A percentile compares a stretch with the other conserved stretches of the same genome.
phyloP scores from a whole-genome alignment of 1,140 invertebrate genomes.

The Hyphantria cunea region DNA sequence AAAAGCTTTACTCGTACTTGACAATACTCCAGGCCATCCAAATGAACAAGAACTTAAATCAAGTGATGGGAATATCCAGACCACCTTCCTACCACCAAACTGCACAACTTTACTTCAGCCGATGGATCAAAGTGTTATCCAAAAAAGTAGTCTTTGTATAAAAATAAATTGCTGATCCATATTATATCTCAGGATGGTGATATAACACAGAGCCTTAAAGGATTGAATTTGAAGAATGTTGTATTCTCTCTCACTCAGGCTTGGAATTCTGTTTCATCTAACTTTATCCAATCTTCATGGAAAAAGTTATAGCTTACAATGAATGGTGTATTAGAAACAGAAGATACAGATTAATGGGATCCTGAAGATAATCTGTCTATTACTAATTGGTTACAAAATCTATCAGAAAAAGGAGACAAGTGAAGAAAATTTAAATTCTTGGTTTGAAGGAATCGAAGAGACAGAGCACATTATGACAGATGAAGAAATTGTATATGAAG shows the following conservation, averaged over 20 bases:
- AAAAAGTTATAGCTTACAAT: no score
- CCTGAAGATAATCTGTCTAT: no score
- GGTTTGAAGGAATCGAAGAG: slow-evolving; percentile 40
- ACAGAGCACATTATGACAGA: slow-evolving; percentile 37
- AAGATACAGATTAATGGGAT: no score
- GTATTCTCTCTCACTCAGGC: slow-evolving; percentile 50
- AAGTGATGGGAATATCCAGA: slow-evolving; percentile 52
- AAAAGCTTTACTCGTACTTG: slow-evolving; percentile 44
- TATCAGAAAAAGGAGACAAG: no score
- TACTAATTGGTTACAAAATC: no score
- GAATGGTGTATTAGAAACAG: no score
- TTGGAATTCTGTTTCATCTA: no score
- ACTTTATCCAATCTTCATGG: no score
- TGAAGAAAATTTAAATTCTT: slow-evolving; percentile 42
- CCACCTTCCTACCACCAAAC: slow-evolving; percentile 73
- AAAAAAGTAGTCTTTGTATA: slow-evolving; percentile 40
- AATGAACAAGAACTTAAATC: slow-evolving; percentile 36
- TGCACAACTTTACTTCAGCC: slow-evolving; percentile 72
- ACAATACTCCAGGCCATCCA: slow-evolving; percentile 42
- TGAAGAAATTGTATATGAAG: no score
- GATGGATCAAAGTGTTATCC: slow-evolving; percentile 69
- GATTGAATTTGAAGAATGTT: slow-evolving; percentile 50
- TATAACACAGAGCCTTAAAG: slow-evolving; percentile 51
- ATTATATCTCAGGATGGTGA: slow-evolving; percentile 39
- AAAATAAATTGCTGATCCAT: slow-evolving; percentile 40